Evolutionary conservation across 2,113 vertebrate genomes (phyloP), one percentile per base, ranked within the genome.

Genomic region (Calypte anna): DNA sequence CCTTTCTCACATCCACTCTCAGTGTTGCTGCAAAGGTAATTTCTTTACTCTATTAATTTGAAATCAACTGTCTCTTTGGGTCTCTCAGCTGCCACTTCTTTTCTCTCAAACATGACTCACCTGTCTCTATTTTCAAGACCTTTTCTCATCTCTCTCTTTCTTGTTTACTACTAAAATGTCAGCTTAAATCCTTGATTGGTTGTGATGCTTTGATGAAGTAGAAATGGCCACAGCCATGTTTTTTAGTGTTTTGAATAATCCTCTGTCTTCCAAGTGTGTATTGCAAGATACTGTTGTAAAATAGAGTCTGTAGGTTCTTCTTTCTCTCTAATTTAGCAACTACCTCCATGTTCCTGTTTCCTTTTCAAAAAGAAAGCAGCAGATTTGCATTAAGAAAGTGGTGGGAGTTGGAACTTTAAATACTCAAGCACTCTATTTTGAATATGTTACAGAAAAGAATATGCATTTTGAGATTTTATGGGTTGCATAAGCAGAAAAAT

Each of bases 181-280:
- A 64, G 44, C 28, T 87, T 79, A 82, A 87, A 62, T 85, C 16
- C 12, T 61, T 78, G 53, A 33, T 44, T 61, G 15, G 3, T 40
- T 87, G 14, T 76, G 54, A 61, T 57, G 46, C 4, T 14, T 15
- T 64, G 46, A 43, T 66, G 21, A 72, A 81, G 23, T 59, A 17
- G n/a, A 82, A 48, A 70, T 57, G 38, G 77, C 73, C 40, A 69
- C 19, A 88, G 62, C 54, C 8, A 17, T 3, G 8, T 51, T 48
- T 80, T 80, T 51, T 66, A 16, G 9, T 82, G n/a, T n/a, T 92
- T 86, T 82, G 81, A 58, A 86, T 67, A 2, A 14, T 83, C 22
- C 85, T 91, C 70, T 64, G 22, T 51, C 58, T 96, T 95, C n/a
- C 13, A 86, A 55, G 77, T 36, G 72, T 88, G 80, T 27, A 84